Base-by-base conservation (phyloP, 2,113 vertebrate genomes). In the Ictalurus furcatus region DNA sequence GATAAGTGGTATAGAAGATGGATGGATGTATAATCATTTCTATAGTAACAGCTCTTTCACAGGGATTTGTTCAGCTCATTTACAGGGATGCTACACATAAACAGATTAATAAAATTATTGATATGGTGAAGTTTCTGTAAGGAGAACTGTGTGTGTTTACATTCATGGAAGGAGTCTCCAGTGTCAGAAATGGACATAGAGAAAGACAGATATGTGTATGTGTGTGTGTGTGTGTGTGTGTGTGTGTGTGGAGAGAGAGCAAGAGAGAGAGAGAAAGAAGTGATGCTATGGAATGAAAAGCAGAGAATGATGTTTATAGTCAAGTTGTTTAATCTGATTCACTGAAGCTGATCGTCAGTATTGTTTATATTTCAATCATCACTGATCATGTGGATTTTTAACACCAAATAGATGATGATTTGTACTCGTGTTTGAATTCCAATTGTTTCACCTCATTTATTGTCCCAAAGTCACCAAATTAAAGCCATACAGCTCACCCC, bases 401-500 rank as follows among this genome's bases (percentile, higher is more conserved):
- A 82, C 58, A 28, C 58, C 23, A 84, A 84, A 25, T 63, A 84
- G 11, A 44, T 2, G 21, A 34, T 82, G 54, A 81, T 81, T 54
- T 34, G 25, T 34, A 34, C 9, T 19, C 0, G 4, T 82, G 80
- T 59, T 34, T 82, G 19, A 59, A 19, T 82, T 82, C 4, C 54
- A 82, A 58, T 13, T 40, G 30, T 40, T 83, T 83, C 1, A 40
- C 56, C 58, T 61, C 2, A 13, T 83, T 82, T 83, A 59, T 14
- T 83, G 58, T 40, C 58, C 58, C 56, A 83, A 61, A 61, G 81
- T 83, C 30, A 83, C 81, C 81, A 83, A 83, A 40, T 84, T 63
- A 28, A 84, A 84, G 59, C 58, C 37, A 63, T 11, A 59, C 80
- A 61, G 14, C 28, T 2, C 17, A 7, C 30, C 56, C 52, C 16